phyloP scores from a whole-genome alignment of 2,888 invertebrate genomes.

The Spicauda simplicius region DNA sequence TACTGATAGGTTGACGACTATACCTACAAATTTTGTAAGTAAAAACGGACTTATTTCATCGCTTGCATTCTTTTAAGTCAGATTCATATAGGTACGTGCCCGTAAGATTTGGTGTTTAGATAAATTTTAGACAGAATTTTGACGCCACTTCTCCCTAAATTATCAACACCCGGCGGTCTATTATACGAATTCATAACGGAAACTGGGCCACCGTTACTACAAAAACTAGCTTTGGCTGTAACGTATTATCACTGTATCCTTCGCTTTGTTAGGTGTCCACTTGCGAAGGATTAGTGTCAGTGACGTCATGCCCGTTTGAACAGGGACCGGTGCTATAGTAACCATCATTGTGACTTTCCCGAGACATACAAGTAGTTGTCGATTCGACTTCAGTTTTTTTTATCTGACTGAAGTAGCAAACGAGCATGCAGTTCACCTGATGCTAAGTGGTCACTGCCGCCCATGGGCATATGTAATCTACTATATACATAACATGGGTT shows the following conservation, averaged over 20 bases:
- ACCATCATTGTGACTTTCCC: neutral
- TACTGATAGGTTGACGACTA: too few species aligned
- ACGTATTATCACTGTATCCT: slow-evolving; percentile 28
- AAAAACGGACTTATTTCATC: neutral
- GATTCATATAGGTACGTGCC: slow-evolving; percentile 11
- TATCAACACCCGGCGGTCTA: slow-evolving; percentile 15
- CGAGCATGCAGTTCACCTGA: too few species aligned
- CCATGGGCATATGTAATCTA: too few species aligned
- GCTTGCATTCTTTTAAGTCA: neutral
- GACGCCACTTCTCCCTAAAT: slow-evolving; percentile 8
- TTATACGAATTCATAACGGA: slow-evolving; percentile 21
- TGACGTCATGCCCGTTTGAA: slow-evolving; percentile 37
- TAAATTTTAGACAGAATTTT: slow-evolving; percentile 14
- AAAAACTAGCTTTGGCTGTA: slow-evolving; percentile 24
- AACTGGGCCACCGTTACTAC: slow-evolving; percentile 31
- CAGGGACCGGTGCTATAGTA: slow-evolving; percentile 18
- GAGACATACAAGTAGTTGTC: neutral
- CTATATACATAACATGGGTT: too few species aligned
- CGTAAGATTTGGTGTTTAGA: slow-evolving; percentile 4
- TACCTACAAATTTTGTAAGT: too few species aligned
- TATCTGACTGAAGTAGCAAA: too few species aligned
- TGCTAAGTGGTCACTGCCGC: too few species aligned
- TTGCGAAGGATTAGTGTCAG: slow-evolving; percentile 44
- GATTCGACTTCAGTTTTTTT: too few species aligned
- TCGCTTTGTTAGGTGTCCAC: slow-evolving; percentile 41